Evolutionary conservation across 2,797 vertebrate species (phyloP), one percentile per base, ranked within the genome.

Genomic region (Eurystomus glaucurus): DNA sequence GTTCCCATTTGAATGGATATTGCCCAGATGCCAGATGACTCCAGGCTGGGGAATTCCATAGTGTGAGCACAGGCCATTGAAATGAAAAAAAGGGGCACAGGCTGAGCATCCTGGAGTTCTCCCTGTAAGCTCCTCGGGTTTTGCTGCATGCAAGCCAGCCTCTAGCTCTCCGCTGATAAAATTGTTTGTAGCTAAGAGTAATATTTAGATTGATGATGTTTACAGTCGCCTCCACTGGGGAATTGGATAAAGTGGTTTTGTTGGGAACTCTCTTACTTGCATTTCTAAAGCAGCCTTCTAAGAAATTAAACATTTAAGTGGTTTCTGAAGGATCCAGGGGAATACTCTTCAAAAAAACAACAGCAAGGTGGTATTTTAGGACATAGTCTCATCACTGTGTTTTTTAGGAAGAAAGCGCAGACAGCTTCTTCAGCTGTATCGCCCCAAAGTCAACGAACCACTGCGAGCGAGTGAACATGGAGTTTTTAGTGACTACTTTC

Each of bases 1-100:
- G 90, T 45, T 90, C 94, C 92, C 41, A 0, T 64, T 77, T 4
- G 5, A 51, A 25, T 76, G 89, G 87, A 18, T 52, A 28, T 65
- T 45, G 35, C 85, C 20, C 91, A 74, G 93, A 60, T 72, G 79
- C 92, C 31, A 70, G 81, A 25, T 93, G 95, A 71, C 62, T 89
- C 75, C 79, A 71, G 89, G 43, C 68, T 48, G 71, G 46, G 48
- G 31, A 70, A 61, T 52, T 55, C 65, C 64, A 54, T 26, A 19
- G 54, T 71, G 90, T 77, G 80, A 91, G 80, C 66, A 6, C 35
- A 20, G 60, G 33, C 54, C 54, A 48, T 92, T 84, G 68, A 65
- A 78, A 83, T 88, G 72, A 64, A 51, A 82, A 50, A 79, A 50
- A 58, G 52, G 57, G 12, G 31, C 58, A 50, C 28, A 14, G 12